Percentiles rank a stretch among this genome's conserved stretches.
phyloP scores from a whole-genome alignment of 2,888 invertebrate genomes.

The Notodonta dromedarius region DNA sequence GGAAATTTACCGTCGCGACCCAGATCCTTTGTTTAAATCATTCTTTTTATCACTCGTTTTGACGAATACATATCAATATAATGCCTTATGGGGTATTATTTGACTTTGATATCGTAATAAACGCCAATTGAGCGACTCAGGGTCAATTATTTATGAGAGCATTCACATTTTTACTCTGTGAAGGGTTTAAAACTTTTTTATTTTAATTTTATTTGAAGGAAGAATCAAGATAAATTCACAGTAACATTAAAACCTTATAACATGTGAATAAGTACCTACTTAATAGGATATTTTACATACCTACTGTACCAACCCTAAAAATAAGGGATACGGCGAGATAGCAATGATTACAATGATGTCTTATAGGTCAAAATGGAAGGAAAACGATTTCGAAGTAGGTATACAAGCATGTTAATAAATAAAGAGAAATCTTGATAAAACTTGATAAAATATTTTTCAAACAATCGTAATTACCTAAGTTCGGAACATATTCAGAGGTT shows the following conservation, averaged over 20 bases:
- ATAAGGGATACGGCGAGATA: too few species aligned
- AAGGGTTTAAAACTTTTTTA: too few species aligned
- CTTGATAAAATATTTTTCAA: not conserved
- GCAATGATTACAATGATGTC: too few species aligned
- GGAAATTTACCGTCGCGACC: conserved; percentile 67
- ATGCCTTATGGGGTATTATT: conserved; percentile 17
- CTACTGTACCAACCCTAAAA: too few species aligned
- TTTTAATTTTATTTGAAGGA: too few species aligned
- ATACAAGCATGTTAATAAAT: too few species aligned
- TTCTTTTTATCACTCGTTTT: conserved; percentile 47
- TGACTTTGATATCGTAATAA: conserved; percentile 14
- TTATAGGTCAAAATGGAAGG: too few species aligned
- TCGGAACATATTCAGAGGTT: conserved; percentile 14
- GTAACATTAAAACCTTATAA: too few species aligned
- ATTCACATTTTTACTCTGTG: not conserved
- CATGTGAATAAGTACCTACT: too few species aligned
- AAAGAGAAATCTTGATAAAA: not conserved
- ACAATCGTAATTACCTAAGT: conserved; percentile 11
- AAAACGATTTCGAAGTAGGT: too few species aligned
- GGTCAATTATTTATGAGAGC: not conserved
- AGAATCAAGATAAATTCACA: too few species aligned
- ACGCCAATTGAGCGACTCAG: conserved; percentile 10
- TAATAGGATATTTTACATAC: too few species aligned
- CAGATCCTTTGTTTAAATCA: conserved; percentile 64
- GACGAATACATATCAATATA: conserved; percentile 31